Conservation (phyloP, 2,113 vertebrate genomes). For the Bubalus kerabau region DNA sequence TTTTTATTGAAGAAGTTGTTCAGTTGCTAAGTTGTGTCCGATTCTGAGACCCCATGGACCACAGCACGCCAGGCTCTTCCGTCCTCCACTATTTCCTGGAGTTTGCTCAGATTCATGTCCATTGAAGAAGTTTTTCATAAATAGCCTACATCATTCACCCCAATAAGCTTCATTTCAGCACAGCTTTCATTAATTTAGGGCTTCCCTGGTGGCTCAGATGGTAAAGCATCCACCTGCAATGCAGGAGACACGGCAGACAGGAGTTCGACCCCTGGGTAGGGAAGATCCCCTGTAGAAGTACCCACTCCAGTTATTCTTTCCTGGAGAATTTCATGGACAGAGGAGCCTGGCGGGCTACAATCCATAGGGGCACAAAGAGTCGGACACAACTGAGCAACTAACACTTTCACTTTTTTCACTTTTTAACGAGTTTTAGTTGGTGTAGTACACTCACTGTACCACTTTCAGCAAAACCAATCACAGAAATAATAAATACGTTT, state of each 20-base stretch:
- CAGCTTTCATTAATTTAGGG: not conserved
- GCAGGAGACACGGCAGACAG: not conserved
- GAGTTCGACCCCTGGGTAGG: not conserved
- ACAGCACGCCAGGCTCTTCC: not conserved
- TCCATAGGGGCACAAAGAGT: not conserved
- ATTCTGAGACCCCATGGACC: not conserved
- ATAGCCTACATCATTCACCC: slow-evolving; percentile 69
- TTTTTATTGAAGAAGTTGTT: slow-evolving; percentile 50
- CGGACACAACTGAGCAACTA: not conserved
- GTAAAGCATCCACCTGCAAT: not conserved
- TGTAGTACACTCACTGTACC: slow-evolving; percentile 54
- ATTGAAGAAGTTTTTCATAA: slow-evolving; percentile 67
- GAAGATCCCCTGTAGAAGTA: not conserved
- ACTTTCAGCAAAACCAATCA: slow-evolving; percentile 66
- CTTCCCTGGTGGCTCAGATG: not conserved
- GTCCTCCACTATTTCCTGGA: not conserved
- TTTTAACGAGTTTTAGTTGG: slow-evolving; percentile 58
- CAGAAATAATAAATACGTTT: slow-evolving; percentile 18
- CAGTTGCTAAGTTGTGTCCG: not conserved
- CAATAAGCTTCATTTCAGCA: slow-evolving; percentile 69
- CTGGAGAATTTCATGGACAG: not conserved
- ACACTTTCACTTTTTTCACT: not conserved
- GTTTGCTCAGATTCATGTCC: not conserved
- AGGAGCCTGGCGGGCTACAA: not conserved
- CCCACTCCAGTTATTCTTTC: not conserved